These are phyloP conservation scores for Scomber colias DNA, from an alignment of 2,113 vertebrate genomes.

Conservation along the genomic window DNA sequence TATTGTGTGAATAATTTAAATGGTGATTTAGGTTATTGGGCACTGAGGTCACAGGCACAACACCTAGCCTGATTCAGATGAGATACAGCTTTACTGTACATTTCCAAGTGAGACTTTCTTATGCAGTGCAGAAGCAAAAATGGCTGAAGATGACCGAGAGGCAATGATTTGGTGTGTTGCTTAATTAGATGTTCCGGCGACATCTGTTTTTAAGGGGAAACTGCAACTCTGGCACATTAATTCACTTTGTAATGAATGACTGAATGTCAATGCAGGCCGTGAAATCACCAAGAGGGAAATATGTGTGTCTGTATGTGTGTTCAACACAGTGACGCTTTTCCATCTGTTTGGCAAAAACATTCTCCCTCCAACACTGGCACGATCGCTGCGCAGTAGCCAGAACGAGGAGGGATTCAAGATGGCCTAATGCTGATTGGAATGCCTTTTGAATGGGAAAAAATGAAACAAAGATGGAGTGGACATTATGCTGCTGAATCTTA, in stretches of 20 bases:
- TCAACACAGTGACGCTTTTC: conserved; percentile 81
- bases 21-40: conserved; percentile 82
- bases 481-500: conserved; percentile 82
- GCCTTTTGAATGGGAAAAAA: conserved; percentile 73
- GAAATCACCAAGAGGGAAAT: conserved; percentile 78
- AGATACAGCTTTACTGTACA: conserved; percentile 33
- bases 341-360: conserved; percentile 84
- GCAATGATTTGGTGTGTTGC: conserved; percentile 71
- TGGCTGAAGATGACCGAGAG: conserved; percentile 63
- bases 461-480: conserved; percentile 82
- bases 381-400: conserved; percentile 65
- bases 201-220: conserved; percentile 83
- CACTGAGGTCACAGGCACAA: conserved; percentile 72
- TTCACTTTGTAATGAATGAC: conserved; percentile 83
- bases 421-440: conserved; percentile 82
- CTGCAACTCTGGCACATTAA: conserved; percentile 82
- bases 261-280: conserved; percentile 79
- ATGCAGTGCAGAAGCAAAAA: conserved; percentile 32
- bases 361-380: conserved; percentile 72
- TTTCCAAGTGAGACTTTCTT: conserved; percentile 24
- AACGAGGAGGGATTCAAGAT: conserved; percentile 82
- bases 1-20: conserved; percentile 92
- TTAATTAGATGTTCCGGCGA: conserved; percentile 80
- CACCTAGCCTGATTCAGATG: conserved; percentile 49
- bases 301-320: conserved; percentile 72